Evolutionary conservation across 2,797 vertebrate species (phyloP).

Genomic region (Hippoglossus hippoglossus): DNA sequence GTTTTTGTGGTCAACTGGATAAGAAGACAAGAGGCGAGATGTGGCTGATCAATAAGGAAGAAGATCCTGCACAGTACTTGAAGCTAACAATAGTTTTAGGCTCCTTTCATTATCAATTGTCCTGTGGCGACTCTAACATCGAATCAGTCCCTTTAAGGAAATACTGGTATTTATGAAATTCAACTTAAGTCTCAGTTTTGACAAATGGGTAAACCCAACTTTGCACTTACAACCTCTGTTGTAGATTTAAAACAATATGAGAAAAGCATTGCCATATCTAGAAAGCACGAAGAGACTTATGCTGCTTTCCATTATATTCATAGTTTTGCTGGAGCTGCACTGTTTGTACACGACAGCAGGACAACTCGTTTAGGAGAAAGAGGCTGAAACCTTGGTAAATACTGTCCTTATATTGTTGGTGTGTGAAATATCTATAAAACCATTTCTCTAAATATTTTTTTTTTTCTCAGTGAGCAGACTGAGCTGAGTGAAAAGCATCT

Average conservation of each 20-base stretch:
- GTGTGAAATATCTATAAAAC: neutral
- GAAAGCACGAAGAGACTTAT: neutral
- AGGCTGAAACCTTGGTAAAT: too few relatives aligned
- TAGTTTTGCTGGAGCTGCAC: neutral
- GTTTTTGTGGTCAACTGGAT: constrained; percentile 21
- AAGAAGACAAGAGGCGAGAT: neutral
- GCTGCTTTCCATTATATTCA: neutral
- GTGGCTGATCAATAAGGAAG: constrained; percentile 21
- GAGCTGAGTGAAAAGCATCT: constrained; percentile 12
- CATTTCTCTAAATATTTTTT: neutral
- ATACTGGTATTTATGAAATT: neutral
- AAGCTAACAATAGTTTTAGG: neutral
- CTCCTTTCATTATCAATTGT: neutral
- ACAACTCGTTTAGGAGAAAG: too few relatives aligned
- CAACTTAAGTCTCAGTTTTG: neutral
- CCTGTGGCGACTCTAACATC: neutral
- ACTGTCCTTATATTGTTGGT: too few relatives aligned
- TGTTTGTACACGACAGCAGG: too few relatives aligned
- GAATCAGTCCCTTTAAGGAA: too few relatives aligned
- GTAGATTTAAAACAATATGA: neutral
- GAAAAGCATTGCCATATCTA: neutral
- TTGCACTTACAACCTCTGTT: too few relatives aligned
- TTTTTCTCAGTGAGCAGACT: neutral
- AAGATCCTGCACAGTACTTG: neutral
- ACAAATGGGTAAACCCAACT: neutral